Conservation (phyloP, 2,797 vertebrate species). For the Delichon dasypus region DNA sequence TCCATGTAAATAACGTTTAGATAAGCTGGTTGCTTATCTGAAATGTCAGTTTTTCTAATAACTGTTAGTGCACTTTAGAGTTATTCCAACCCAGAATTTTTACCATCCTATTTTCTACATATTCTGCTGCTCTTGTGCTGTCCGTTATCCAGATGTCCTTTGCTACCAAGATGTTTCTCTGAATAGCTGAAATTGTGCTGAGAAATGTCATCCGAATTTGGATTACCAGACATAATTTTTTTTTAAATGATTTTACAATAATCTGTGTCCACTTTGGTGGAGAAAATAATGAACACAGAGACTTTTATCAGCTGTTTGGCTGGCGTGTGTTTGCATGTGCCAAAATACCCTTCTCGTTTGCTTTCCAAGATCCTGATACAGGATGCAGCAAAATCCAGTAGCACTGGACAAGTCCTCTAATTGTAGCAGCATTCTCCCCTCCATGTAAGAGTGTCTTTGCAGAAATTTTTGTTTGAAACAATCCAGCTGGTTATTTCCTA, state of each 20-base stretch:
- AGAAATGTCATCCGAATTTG: conserved; percentile 67
- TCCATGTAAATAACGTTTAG: conserved; percentile 48
- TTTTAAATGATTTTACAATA: neutral
- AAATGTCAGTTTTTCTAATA: conserved; percentile 35
- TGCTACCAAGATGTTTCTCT: conserved; percentile 56
- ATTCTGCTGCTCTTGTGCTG: conserved; percentile 23
- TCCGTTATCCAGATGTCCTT: conserved; percentile 63
- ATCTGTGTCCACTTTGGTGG: neutral
- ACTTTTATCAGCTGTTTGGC: neutral
- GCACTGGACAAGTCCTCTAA: neutral
- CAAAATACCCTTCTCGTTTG: neutral
- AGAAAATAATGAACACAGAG: neutral
- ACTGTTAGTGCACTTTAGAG: conserved; percentile 49
- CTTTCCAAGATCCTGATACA: neutral
- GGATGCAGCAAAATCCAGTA: neutral
- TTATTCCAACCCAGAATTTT: conserved; percentile 35
- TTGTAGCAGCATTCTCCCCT: neutral
- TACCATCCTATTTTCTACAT: neutral
- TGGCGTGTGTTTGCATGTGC: neutral
- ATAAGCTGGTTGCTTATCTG: conserved; percentile 58
- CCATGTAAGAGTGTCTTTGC: neutral
- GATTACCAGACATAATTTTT: neutral
- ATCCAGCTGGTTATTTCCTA: neutral
- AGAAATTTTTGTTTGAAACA: neutral
- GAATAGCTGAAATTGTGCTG: conserved; percentile 60